Percentiles rank a stretch among this genome's conserved stretches.
Evolutionary conservation across 1,140 invertebrate species (phyloP).

Genomic region (Neuroterus valhalla): DNA sequence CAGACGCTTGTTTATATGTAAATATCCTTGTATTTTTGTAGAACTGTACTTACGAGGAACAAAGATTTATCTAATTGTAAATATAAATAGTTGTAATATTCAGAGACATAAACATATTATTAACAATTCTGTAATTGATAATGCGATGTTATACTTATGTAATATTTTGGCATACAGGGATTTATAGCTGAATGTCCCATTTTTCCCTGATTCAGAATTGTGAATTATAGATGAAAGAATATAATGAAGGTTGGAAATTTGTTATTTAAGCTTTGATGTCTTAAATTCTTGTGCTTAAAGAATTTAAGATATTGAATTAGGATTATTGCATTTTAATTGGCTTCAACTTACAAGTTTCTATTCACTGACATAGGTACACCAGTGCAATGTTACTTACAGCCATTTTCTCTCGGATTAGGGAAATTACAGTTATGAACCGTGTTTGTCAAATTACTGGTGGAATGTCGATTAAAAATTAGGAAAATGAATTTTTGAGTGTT

Average conservation of each 20-base stretch:
- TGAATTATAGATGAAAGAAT: no score
- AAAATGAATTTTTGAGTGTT: not conserved
- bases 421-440: not conserved
- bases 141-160: conserved; percentile 21
- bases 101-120: not conserved
- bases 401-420: not conserved
- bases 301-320: no score
- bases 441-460: conserved; percentile 1
- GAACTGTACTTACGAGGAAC: conserved; percentile 7
- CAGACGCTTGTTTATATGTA: conserved; percentile 9
- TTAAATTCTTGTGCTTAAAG: no score
- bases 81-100: not conserved
- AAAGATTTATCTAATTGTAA: conserved; percentile 14
- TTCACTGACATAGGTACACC: no score
- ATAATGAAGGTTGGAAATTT: no score
- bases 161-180: not conserved
- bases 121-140: not conserved
- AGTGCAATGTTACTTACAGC: not conserved
- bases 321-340: no score
- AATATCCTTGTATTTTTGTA: conserved; percentile 14
- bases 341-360: no score
- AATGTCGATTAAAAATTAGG: conserved; percentile 4
- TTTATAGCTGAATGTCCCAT: not conserved
- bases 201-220: not conserved
- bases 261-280: no score